Percentiles rank a stretch among this genome's conserved stretches.
These are phyloP conservation scores for Chironomus riparius DNA, from an alignment of 2,888 invertebrate species.

Conservation along the genomic window DNA sequence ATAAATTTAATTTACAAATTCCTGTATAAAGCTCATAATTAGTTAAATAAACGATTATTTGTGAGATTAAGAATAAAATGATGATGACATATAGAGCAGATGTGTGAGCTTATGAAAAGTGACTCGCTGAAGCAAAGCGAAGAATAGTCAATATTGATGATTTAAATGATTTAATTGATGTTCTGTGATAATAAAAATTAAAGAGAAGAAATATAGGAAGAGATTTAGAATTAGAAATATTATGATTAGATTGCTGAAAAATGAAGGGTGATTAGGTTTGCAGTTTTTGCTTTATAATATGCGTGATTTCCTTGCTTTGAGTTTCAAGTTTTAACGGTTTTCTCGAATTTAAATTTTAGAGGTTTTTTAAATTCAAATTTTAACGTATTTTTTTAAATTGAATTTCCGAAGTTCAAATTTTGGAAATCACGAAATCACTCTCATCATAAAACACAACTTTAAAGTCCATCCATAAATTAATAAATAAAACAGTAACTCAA, in stretches of 20 bases:
- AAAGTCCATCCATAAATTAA: no score
- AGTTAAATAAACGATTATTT: neutral
- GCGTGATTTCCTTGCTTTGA: no score
- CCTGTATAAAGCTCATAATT: neutral
- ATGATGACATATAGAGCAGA: neutral
- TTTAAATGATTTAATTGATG: constrained; percentile 11
- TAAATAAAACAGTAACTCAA: no score
- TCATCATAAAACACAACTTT: no score
- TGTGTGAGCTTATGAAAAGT: neutral
- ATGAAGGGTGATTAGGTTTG: no score
- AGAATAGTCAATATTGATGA: neutral
- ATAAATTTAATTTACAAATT: neutral
- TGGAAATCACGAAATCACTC: no score
- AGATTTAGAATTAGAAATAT: neutral
- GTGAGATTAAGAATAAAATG: neutral
- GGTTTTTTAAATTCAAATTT: no score
- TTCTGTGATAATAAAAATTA: neutral
- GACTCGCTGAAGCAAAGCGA: neutral
- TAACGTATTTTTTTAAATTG: no score
- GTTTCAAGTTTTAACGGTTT: no score
- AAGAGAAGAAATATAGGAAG: neutral
- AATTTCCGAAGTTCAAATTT: no score
- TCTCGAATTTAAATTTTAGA: no score
- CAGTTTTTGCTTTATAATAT: no score
- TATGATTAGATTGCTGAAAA: neutral